These are phyloP conservation scores for Microctonus aethiopoides DNA, from an alignment of 2,888 invertebrate species.

Conservation along the genomic window DNA sequence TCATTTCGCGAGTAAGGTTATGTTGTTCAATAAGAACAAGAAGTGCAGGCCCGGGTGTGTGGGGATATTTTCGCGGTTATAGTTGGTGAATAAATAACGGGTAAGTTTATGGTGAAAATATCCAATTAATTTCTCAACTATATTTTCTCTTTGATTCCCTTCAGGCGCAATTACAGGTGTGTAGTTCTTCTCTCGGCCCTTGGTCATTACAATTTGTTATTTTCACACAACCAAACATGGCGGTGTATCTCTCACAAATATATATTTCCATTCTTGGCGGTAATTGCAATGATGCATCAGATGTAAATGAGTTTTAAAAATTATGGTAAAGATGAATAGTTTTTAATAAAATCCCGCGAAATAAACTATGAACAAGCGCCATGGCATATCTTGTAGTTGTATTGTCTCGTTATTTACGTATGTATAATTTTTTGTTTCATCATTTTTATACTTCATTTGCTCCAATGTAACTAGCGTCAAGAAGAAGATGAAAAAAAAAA, in stretches of 20 bases:
- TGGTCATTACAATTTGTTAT: constrained; percentile 36
- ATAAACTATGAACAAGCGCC: constrained; percentile 34
- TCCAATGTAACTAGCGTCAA: not conserved
- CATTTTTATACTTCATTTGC: not conserved
- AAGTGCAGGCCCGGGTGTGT: constrained; percentile 33
- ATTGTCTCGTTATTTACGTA: constrained; percentile 20
- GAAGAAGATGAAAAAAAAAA: too few relatives aligned
- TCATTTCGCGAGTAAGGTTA: constrained; percentile 46
- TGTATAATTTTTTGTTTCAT: not conserved
- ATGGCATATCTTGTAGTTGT: constrained; percentile 35
- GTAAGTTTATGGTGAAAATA: constrained; percentile 17
- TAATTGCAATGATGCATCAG: not conserved
- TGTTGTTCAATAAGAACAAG: constrained; percentile 40
- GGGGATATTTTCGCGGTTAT: constrained; percentile 31
- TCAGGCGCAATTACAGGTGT: not conserved
- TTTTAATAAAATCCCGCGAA: not conserved
- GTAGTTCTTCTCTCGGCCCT: constrained; percentile 20
- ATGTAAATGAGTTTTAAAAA: constrained; percentile 16
- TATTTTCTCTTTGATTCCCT: constrained; percentile 21
- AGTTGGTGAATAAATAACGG: constrained; percentile 7
- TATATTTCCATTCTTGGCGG: constrained; percentile 18
- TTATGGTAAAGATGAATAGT: not conserved
- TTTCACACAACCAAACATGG: not conserved
- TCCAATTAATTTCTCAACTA: constrained; percentile 29
- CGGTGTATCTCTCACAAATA: constrained; percentile 2